Evolutionary conservation across 2,113 vertebrate genomes (phyloP), one percentile per base, ranked within the genome.

Genomic region (Hymenochirus boettgeri): DNA sequence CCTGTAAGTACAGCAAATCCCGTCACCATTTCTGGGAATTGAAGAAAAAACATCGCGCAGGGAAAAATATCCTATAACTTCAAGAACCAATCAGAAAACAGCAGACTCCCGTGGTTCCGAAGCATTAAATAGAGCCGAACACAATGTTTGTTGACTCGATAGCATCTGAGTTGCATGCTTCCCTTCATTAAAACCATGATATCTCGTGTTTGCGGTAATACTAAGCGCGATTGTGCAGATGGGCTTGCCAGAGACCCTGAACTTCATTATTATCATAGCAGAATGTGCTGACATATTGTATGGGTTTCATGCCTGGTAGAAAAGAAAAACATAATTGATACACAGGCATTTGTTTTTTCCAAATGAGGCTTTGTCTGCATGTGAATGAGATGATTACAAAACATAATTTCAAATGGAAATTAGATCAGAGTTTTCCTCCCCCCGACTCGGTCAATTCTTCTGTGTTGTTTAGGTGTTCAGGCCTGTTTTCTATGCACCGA

Each of bases 1-100:
- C 79, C 75, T 83, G 79, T 80, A 85, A 85, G 83, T 80, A 75
- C 72, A 78, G 62, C 79, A 83, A 48, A 60, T 69, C 78, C 80
- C 76, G 69, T 73, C 69, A 75, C 52, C 74, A 42, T 50, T 58
- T 67, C 64, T n/a, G n/a, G n/a, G n/a, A n/a, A n/a, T n/a, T n/a
- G n/a, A n/a, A n/a, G n/a, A n/a, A n/a, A n/a, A n/a, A n/a, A n/a
- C n/a, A n/a, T n/a, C n/a, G n/a, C n/a, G n/a, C n/a, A n/a, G n/a
- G n/a, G n/a, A n/a, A n/a, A n/a, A n/a, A n/a, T n/a, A n/a, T n/a
- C n/a, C n/a, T n/a, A n/a, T n/a, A n/a, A n/a, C n/a, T n/a, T n/a
- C n/a, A n/a, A n/a, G n/a, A n/a, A n/a, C n/a, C n/a, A n/a, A n/a
- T n/a, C n/a, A n/a, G n/a, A n/a, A n/a, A n/a, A n/a, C n/a, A n/a